These are phyloP conservation scores for Enteromius viviparus DNA, from an alignment of 2,797 vertebrate species.

Conservation along the genomic window DNA sequence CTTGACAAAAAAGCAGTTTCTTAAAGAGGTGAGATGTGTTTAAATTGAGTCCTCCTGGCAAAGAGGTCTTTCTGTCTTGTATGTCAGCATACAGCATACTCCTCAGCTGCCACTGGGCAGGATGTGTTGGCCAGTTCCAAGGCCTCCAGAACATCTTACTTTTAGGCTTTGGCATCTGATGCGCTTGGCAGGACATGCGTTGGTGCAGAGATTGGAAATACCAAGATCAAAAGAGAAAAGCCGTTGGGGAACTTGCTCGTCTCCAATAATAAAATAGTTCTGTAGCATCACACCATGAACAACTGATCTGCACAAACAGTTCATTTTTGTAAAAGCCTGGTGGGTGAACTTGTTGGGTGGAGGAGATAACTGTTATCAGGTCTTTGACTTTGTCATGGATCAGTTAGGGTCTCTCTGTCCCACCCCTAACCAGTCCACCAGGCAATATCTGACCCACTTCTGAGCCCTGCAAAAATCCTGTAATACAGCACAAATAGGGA, in stretches of 20 bases:
- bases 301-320: conserved; percentile 52
- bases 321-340: conserved; percentile 53
- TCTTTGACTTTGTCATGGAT: conserved; percentile 65
- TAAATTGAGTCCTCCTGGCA: conserved; percentile 76
- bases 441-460: conserved; percentile 36
- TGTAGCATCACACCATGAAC: conserved; percentile 62
- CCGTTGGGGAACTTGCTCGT: conserved; percentile 38
- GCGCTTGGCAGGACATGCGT: conserved; percentile 70
- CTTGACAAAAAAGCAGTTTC: conserved; percentile 53
- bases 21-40: conserved; percentile 74
- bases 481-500: not conserved
- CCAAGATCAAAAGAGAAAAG: conserved; percentile 70
- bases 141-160: conserved; percentile 68
- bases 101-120: conserved; percentile 34
- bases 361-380: conserved; percentile 74
- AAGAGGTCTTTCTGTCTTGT: conserved; percentile 66
- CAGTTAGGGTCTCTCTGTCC: conserved; percentile 61
- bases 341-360: conserved; percentile 68
- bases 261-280: conserved; percentile 69
- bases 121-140: conserved; percentile 68
- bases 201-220: conserved; percentile 70
- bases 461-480: not conserved
- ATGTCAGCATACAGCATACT: conserved; percentile 44
- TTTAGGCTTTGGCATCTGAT: conserved; percentile 63
- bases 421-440: conserved; percentile 17